Evolutionary conservation across 30 jellyfish, hydroid and myxozoan genomes (phyloP).

Genomic region (Hydractinia symbiolongicarpus): DNA sequence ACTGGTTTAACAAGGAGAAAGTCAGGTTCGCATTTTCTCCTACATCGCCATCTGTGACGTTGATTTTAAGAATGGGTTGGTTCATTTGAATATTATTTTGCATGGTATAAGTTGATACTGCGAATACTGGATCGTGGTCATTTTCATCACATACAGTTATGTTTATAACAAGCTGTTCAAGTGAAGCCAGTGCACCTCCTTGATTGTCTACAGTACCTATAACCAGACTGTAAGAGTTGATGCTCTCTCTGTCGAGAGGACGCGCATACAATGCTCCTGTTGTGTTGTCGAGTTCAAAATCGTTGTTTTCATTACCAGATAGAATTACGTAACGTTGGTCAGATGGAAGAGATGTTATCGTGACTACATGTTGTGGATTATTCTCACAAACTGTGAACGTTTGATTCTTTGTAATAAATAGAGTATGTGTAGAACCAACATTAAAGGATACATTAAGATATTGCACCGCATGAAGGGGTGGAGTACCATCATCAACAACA

Average conservation of each 20-base stretch:
- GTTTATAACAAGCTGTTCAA: neutral
- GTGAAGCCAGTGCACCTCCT: neutral
- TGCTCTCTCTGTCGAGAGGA: neutral
- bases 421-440: neutral
- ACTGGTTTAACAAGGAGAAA: conserved; percentile 27
- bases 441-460: neutral
- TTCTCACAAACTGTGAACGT: neutral
- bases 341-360: neutral
- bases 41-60: neutral
- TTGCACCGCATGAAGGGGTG: neutral
- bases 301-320: neutral
- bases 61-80: neutral
- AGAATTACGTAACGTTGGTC: neutral
- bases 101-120: too few relatives aligned
- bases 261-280: neutral
- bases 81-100: too few relatives aligned
- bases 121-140: neutral
- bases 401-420: neutral
- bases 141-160: neutral
- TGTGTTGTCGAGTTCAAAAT: neutral
- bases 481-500: conserved; percentile 1
- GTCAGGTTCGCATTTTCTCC: neutral
- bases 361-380: neutral
- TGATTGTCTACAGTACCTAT: neutral
- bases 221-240: neutral